Evolutionary conservation across 2,888 invertebrate species (phyloP), one percentile per base, ranked within the genome.

Genomic region (Perithous albicinctus): DNA sequence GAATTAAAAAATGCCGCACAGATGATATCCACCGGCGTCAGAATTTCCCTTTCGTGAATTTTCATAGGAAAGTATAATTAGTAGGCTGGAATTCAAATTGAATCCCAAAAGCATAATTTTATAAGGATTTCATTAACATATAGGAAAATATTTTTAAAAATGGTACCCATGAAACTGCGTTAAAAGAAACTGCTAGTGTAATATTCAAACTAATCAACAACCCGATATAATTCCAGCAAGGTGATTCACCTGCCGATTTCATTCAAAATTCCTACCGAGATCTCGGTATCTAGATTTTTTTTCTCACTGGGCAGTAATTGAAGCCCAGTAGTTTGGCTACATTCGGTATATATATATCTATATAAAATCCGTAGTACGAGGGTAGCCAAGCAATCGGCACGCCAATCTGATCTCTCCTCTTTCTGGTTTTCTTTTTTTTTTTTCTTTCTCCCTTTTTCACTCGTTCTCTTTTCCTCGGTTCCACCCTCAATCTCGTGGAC

Each of bases 401-500:
- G 67, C 54, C 74, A 63, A 67, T 67, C 46, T 61, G 72, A 48
- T 77, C 80, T 48, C 64, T 20, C 56, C 70, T 74, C 20, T 43
- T 64, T 59, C 46, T 38, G n/a, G n/a, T 35, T 61, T 43, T 66
- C 15, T 20, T 59, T 51, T 59, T 73, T 59, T 54, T 63, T 54
- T 59, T 64, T 66, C 15, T 74, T 74, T 75, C 15, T 56, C 61
- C 20, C 38, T 8, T 32, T 38, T 54, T 79, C 70, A 35, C 26
- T 46, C 63, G 48, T 61, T 18, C 43, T 51, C 43, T 66, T 43
- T 69, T 61, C 29, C 12, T 38, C 38, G 59, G 43, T 46, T 69
- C 63, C 67, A 78, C 66, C 38, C 70, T 54, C 81, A 64, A 74
- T 74, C 78, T 64, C 81, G 48, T 59, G 63, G 64, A 29, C 69